phyloP scores from a whole-genome alignment of 2,888 invertebrate species.

The Malacosoma neustria region DNA sequence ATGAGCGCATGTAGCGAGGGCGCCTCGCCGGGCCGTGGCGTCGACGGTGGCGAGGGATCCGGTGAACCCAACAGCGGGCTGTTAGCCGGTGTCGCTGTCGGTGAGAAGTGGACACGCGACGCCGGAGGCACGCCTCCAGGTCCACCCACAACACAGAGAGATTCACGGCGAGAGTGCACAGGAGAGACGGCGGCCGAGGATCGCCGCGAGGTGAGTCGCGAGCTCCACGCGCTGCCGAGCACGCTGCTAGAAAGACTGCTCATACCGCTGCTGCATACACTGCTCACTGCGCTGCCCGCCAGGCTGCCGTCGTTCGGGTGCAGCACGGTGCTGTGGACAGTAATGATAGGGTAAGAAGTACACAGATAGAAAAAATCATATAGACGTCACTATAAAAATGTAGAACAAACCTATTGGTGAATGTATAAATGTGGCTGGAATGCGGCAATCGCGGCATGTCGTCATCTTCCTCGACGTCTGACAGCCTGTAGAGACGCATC shows the following conservation, averaged over 20 bases:
- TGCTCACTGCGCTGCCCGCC: constrained; percentile 79
- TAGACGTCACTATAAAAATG: too few species aligned
- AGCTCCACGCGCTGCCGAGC: constrained; percentile 76
- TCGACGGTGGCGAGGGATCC: constrained; percentile 63
- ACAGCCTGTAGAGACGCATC: constrained; percentile 76
- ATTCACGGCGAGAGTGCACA: constrained; percentile 83
- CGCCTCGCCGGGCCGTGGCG: constrained; percentile 79
- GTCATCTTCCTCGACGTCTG: constrained; percentile 85
- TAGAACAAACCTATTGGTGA: constrained; percentile 78
- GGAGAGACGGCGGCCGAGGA: constrained; percentile 69
- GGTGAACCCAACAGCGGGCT: constrained; percentile 82
- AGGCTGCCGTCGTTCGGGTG: constrained; percentile 91
- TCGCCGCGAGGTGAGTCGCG: constrained; percentile 76
- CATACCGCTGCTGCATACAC: constrained; percentile 75
- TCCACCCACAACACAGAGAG: constrained; percentile 76
- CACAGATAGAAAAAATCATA: too few species aligned
- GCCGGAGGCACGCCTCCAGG: too few species aligned
- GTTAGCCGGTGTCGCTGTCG: constrained; percentile 92
- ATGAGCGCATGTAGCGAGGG: constrained; percentile 70
- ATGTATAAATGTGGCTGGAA: constrained; percentile 88
- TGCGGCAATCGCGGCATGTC: constrained; percentile 85
- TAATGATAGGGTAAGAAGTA: too few species aligned
- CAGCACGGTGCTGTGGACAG: constrained; percentile 83
- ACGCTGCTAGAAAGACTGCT: constrained; percentile 67
- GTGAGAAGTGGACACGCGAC: constrained; percentile 82